A percentile compares a stretch with the other conserved stretches of the same genome.
Evolutionary conservation across 1,140 invertebrate species (phyloP).

Genomic region (Listronotus oregonensis): DNA sequence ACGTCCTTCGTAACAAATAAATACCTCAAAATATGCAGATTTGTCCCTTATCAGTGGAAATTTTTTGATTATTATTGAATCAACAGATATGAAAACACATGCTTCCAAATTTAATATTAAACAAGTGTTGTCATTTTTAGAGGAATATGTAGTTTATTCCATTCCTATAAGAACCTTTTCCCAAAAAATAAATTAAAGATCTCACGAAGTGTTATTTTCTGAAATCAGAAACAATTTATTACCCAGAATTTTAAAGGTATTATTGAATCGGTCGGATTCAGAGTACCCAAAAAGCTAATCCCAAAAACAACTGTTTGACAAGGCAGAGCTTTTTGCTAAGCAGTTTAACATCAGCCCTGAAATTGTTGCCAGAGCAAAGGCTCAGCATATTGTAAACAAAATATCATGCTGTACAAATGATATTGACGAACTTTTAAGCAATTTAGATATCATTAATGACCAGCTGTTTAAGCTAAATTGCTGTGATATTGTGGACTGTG

Average conservation of each 20-base stretch:
- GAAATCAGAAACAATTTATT: no score
- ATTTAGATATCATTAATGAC: conserved; percentile 41
- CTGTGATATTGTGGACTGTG: conserved; percentile 41
- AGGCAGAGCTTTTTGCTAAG: conserved; percentile 47
- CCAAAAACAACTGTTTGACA: no score
- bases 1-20: no score
- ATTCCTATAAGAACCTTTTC: conserved; percentile 39
- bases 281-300: no score
- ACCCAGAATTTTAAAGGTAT: no score
- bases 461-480: conserved; percentile 37
- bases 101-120: conserved; percentile 9
- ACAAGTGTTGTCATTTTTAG: conserved; percentile 33
- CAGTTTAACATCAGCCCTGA: conserved; percentile 29
- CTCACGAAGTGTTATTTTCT: no score
- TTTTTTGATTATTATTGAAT: no score
- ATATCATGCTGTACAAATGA: conserved; percentile 34
- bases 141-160: conserved; percentile 41
- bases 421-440: conserved; percentile 39
- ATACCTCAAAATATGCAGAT: no score
- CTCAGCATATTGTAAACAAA: conserved; percentile 42
- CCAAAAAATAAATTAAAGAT: conserved; percentile 37
- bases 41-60: no score
- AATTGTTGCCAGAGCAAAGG: conserved; percentile 42
- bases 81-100: no score
- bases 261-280: no score